These are phyloP conservation scores for Telmatochromis brachygnathus DNA, from an alignment of 2,113 vertebrate species.

Conservation along the genomic window DNA sequence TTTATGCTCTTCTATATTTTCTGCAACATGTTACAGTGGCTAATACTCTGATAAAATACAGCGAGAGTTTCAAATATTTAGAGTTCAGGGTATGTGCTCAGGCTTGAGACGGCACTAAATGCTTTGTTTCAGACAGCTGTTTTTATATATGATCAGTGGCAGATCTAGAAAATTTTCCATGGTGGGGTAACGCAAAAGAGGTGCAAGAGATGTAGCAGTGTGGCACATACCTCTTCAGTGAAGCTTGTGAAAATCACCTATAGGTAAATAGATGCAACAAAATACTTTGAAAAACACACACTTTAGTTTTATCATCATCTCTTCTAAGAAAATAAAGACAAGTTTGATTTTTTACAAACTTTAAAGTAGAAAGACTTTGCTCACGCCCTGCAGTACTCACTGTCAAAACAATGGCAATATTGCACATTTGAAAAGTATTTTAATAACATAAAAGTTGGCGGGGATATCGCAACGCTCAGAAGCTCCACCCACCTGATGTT, in stretches of 20 bases:
- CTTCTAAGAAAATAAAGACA: background rate
- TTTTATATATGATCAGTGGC: background rate
- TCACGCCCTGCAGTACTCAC: background rate
- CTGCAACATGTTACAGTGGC: background rate
- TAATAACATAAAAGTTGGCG: background rate
- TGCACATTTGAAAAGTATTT: background rate
- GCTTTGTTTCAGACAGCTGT: background rate
- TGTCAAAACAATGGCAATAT: background rate
- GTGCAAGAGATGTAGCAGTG: background rate
- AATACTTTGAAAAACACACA: background rate
- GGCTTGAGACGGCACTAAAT: background rate
- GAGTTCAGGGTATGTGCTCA: background rate
- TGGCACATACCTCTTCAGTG: background rate
- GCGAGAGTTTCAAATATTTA: background rate
- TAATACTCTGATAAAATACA: background rate
- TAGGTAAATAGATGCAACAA: background rate
- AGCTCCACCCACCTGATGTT: background rate
- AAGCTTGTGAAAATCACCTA: background rate
- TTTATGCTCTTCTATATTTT: background rate
- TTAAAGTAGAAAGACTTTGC: background rate
- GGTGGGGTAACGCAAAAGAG: background rate
- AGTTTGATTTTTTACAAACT: background rate
- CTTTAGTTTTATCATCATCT: background rate
- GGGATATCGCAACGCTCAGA: background rate
- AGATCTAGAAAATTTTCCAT: background rate